These are phyloP conservation scores for Tapirus terrestris DNA, from an alignment of 2,113 vertebrate genomes.

Conservation along the genomic window DNA sequence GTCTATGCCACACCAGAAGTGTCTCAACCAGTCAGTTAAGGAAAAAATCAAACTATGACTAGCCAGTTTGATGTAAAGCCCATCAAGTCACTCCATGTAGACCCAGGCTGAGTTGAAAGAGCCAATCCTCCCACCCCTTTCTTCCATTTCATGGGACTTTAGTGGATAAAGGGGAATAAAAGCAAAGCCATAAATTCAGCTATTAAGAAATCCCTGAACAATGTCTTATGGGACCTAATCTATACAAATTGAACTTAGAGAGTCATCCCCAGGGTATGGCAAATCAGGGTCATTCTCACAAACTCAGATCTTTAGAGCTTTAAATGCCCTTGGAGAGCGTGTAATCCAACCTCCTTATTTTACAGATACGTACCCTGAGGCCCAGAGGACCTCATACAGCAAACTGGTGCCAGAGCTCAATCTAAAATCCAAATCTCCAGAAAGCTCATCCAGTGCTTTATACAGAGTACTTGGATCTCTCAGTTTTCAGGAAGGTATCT, in stretches of 20 bases:
- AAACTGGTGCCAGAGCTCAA: neutral
- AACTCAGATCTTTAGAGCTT: neutral
- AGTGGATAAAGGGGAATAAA: neutral
- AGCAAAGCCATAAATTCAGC: slow-evolving; percentile 6
- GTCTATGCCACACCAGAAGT: neutral
- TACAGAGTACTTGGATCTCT: neutral
- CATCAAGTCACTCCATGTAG: neutral
- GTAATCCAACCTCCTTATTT: slow-evolving; percentile 39
- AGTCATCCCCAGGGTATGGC: neutral
- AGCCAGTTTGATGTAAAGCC: neutral
- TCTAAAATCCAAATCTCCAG: slow-evolving; percentile 1
- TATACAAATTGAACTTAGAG: slow-evolving; percentile 28
- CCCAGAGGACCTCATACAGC: neutral
- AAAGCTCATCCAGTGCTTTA: neutral
- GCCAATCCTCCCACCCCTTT: neutral
- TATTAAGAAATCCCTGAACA: neutral
- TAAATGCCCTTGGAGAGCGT: neutral
- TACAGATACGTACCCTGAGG: neutral
- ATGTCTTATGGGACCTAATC: neutral
- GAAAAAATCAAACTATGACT: neutral
- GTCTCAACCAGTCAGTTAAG: neutral
- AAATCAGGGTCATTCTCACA: slow-evolving; percentile 23
- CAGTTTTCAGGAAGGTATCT: neutral
- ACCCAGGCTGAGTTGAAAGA: neutral
- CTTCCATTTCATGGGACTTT: neutral